Evolutionary conservation across 2,888 invertebrate genomes (phyloP), one percentile per base, ranked within the genome.

Genomic region (Diploptera punctata): DNA sequence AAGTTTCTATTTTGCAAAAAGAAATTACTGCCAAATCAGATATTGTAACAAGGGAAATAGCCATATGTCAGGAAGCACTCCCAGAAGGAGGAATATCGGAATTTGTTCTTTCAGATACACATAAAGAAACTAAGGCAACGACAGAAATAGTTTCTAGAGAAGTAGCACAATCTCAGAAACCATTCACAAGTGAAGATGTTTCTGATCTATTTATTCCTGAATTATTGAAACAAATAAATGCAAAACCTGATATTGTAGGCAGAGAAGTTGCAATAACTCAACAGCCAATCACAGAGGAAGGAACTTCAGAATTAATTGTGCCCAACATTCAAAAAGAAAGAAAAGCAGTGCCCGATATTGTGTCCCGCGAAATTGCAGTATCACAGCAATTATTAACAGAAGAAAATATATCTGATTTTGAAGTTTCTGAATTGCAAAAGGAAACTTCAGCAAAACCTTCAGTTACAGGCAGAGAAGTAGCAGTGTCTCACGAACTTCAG

Each of bases 11-110:
- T 9, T 26, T 65, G 44, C 26, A 21, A 2, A 67, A 70, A 18
- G 67, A 60, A 26, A 18, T 29, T 16, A 26, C 21, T 44, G 70
- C 75, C 24, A 74, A 54, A 29, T 21, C 60, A 3, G 69, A 71
- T 7, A 38, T 75, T 31, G 60, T 67, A 10, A 26, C 73, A 7
- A 67, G 67, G 44, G 67, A 61, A 24, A 62, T 72, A 26, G 72
- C 73, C 31, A 3, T 75, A 4, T 75, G 68, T 5, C 68, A 75
- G 31, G 72, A 76, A 57, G 26, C 68, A 19, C 18, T 54, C 9
- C 26, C 67, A 21, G 69, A 75, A 31, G 72, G 72, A 68, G 47
- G 61, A 10, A 21, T 61, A 3, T 33, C 47, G 18, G 72, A 71
- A n/a, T 47, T 74, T 13, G 52, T 67, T 16, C 5, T 18, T 10